Percentiles rank a stretch among this genome's conserved stretches.
These are phyloP conservation scores for Poeciliopsis retropinna DNA, from an alignment of 2,113 vertebrate genomes.

Conservation along the genomic window DNA sequence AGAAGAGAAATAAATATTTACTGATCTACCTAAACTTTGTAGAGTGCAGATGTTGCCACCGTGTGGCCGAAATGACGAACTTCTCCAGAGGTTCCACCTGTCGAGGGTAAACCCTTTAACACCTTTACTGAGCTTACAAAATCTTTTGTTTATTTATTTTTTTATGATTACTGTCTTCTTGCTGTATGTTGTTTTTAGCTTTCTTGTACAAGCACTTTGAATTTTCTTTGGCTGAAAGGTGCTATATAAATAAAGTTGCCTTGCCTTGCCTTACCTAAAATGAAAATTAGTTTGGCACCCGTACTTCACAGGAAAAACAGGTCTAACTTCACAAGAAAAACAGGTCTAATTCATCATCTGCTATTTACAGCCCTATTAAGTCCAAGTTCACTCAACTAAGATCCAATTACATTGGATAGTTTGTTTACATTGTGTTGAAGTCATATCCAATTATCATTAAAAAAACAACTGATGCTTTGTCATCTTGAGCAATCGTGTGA, in stretches of 20 bases:
- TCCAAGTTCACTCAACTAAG: not conserved
- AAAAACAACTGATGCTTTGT: not conserved
- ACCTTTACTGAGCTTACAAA: not conserved
- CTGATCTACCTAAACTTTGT: not conserved
- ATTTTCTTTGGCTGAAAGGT: no score
- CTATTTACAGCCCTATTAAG: not conserved
- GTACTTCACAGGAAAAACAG: not conserved
- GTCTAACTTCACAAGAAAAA: not conserved
- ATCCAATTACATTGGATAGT: no score
- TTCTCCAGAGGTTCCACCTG: not conserved
- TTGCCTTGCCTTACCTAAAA: no score
- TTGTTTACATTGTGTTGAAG: no score
- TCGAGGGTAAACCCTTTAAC: not conserved
- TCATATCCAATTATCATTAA: not conserved
- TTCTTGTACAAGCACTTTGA: no score
- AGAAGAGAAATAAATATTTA: not conserved
- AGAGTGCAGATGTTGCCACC: slow-evolving; percentile 18
- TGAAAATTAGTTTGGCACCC: no score
- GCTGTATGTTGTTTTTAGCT: no score
- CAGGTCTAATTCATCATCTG: not conserved
- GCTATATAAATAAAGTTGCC: no score
- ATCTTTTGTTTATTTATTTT: no score
- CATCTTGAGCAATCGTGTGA: not conserved
- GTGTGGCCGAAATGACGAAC: slow-evolving; percentile 6
- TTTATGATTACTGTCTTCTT: no score